A percentile compares a stretch with the other conserved stretches of the same genome.
Conservation (phyloP, 2,797 vertebrate species). For the Thalassophryne amazonica region DNA sequence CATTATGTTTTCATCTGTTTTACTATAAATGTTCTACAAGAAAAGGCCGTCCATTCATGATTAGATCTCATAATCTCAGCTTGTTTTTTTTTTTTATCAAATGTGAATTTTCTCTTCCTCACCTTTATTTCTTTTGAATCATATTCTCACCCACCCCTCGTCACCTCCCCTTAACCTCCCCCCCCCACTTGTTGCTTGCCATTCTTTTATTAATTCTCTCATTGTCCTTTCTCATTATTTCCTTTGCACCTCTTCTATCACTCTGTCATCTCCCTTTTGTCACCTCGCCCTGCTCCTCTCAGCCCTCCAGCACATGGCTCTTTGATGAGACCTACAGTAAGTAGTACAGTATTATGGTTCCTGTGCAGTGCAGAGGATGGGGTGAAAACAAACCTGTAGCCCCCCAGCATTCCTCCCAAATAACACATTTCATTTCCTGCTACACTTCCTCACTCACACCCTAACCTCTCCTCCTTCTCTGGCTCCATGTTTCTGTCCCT, state of each 20-base stretch:
- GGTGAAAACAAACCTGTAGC: constrained; percentile 43
- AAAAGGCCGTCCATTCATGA: no score
- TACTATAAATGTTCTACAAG: no score
- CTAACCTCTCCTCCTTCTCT: constrained; percentile 21
- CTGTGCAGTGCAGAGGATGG: constrained; percentile 55
- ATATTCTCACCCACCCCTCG: constrained; percentile 7
- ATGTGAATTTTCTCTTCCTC: neutral
- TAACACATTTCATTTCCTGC: constrained; percentile 69
- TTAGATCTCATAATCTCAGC: no score
- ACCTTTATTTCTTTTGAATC: constrained; percentile 6
- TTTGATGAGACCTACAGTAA: constrained; percentile 32
- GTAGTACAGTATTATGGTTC: constrained; percentile 56
- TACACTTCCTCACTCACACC: constrained; percentile 33
- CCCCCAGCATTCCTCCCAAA: constrained; percentile 43
- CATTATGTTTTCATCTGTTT: no score
- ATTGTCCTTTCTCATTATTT: neutral
- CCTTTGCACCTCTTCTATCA: neutral
- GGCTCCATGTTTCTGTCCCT: constrained; percentile 10
- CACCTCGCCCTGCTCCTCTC: neutral
- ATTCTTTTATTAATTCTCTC: neutral
- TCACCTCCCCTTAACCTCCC: neutral
- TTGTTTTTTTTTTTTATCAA: constrained; percentile 5
- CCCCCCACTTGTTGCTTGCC: neutral
- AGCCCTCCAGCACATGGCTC: constrained; percentile 30
- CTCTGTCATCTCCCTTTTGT: neutral